Conservation (phyloP, 2,888 invertebrate species). For the Bimastos eiseni region DNA sequence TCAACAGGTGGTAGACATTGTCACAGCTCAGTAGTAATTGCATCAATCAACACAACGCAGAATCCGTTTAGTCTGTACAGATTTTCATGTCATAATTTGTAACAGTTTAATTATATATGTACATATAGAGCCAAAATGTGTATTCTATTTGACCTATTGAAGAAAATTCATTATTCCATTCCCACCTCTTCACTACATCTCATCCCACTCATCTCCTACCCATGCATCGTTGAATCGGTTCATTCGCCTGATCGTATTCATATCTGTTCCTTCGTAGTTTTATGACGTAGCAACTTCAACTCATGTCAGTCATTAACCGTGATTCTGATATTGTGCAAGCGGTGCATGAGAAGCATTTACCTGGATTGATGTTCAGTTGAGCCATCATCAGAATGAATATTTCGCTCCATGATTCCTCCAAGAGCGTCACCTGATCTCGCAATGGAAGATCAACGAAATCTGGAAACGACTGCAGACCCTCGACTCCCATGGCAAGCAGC, state of each 20-base stretch:
- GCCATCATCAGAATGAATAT: constrained; percentile 80
- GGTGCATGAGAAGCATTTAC: constrained; percentile 60
- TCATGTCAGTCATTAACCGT: neutral
- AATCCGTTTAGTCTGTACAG: neutral
- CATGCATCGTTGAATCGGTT: neutral
- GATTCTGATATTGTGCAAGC: neutral
- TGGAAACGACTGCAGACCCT: constrained; percentile 78
- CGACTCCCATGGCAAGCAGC: constrained; percentile 75
- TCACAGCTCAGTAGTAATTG: neutral
- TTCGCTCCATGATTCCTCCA: constrained; percentile 82
- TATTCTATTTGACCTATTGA: too few species aligned
- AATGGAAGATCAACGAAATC: constrained; percentile 75
- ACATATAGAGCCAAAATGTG: too few species aligned
- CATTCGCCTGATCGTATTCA: neutral
- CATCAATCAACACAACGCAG: neutral
- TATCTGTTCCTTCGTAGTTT: neutral
- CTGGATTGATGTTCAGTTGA: constrained; percentile 76
- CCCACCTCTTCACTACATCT: neutral
- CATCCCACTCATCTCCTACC: neutral
- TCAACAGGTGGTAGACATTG: neutral
- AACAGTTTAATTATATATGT: too few species aligned
- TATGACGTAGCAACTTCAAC: neutral
- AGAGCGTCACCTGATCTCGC: constrained; percentile 73
- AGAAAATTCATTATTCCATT: too few species aligned
- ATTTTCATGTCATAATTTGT: neutral